Evolutionary conservation across 2,888 invertebrate species (phyloP), one percentile per base, ranked within the genome.

Genomic region (Empis livida): DNA sequence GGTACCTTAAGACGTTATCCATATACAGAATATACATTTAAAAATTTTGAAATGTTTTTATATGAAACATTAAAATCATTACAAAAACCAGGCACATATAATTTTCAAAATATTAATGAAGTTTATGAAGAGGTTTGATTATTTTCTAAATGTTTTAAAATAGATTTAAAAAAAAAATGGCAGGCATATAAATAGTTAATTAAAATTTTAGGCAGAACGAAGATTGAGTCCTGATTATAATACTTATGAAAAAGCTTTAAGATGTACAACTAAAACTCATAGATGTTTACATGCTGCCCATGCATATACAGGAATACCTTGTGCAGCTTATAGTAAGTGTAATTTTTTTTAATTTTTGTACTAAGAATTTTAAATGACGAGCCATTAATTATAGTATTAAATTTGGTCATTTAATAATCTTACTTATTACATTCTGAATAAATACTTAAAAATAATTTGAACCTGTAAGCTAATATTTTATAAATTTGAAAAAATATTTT

Each of bases 271-370:
- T 55, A 84, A 84, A 60, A 92, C 92, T 3, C 89, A 92, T 64
- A 76, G 90, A 55, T 93, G 93, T 70, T 82, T 84, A 63, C 92
- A 93, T 63, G 90, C 91, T 2, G 82, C 90, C 10, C 91, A 92
- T 65, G 91, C 92, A 23, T 92, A 92, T 62, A 91, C 91, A 4
- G 68, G 68, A 17, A 69, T 91, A 47, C 92, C 92, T 3, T 88
- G 88, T 65, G 86, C 87, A 37, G 87, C 88, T 38, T 89, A 88
- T 66, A 78, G 88, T 89, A 73, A 83, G 86, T 80, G 13, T 32
- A 15, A 31, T 17, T 8, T 32, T 14, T 42, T n/a, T 35, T n/a
- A n/a, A n/a, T n/a, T n/a, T n/a, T n/a, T n/a, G n/a, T n/a, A n/a
- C n/a, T n/a, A n/a, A n/a, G n/a, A n/a, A n/a, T n/a, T n/a, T n/a